Base-by-base conservation (phyloP, 1,140 invertebrate species). In the Brachionus rotundiformis region DNA sequence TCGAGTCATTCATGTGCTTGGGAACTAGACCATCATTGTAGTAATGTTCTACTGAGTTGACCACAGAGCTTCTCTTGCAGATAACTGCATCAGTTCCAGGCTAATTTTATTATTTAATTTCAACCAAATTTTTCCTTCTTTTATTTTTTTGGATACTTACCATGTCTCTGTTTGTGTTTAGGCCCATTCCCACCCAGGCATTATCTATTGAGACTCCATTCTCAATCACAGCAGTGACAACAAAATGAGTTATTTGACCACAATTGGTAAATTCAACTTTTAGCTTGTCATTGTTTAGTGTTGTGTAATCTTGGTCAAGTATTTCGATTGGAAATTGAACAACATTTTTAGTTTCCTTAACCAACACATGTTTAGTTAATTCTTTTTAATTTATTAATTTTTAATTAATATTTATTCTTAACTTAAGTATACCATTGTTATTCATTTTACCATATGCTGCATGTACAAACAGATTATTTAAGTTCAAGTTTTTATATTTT, bases 211-310 rank as follows among this genome's bases (percentile, higher is more conserved):
- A 13, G 29, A 65, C 8, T 31, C 29, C 29, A 33, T 65, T 65
- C 3, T 31, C 61, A 31, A 65, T 33, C 3, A 29, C 4, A 29
- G 25, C 29, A 31, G 61, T 65, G 1, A 65, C 61, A 13, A 6
- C 19, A 65, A 31, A 65, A 31, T 65, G 27, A 65, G 61, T 65
- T 13, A 65, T 65, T 65, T 29, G 6, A 31, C 61, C 61, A 31
- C 29, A 65, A 31, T 65, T 65, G 3, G 10, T 65, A 31, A 65
- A 65, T 29, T 65, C 29, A 13, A 65, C 27, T 31, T n/a, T 65
- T 3, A 65, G 3, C 13, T 65, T 65, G 19, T 65, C 61, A 65
- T 65, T 65, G 31, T 65, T 19, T 13, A 65, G n/a, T 31, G 61
- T 65, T 13, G 27, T 65, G 31, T 65, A 65, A 29, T 29, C 25